Percentiles rank a stretch among this genome's conserved stretches.
Conservation (phyloP, 1,140 invertebrate genomes). For the Rhopalosiphum padi region DNA sequence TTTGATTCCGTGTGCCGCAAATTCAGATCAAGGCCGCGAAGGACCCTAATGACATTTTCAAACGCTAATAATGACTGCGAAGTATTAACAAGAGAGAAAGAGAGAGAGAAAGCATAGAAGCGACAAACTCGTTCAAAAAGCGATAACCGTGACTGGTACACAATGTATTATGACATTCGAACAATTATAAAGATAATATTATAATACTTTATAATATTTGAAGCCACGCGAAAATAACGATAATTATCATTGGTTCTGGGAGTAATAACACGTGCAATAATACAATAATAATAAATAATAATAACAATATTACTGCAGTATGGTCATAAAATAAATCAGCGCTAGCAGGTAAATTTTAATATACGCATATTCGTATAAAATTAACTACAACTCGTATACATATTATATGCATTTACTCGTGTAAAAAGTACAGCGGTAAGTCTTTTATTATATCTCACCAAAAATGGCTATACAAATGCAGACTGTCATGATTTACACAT, state of each 20-base stretch:
- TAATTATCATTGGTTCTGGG: not conserved
- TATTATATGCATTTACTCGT: not conserved
- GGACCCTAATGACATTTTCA: constrained; percentile 32
- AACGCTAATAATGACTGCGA: constrained; percentile 12
- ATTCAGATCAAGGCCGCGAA: not conserved
- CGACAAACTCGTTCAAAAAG: not conserved
- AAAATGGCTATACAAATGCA: not conserved
- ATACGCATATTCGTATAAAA: not conserved
- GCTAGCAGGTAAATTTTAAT: not conserved
- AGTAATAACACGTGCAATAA: not conserved
- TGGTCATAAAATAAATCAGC: not conserved
- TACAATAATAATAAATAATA: not conserved
- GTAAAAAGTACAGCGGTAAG: not conserved
- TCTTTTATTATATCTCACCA: not conserved
- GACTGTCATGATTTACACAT: not conserved
- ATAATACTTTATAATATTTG: not conserved
- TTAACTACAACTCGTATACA: not conserved
- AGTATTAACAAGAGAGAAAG: not conserved
- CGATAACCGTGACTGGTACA: constrained; percentile 32
- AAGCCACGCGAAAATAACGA: not conserved
- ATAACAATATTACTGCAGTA: not conserved
- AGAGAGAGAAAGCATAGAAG: not conserved
- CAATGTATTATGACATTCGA: not conserved
- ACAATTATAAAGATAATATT: not conserved
- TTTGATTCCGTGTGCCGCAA: not conserved